Evolutionary conservation across 92 coral and sea anemone genomes (phyloP), one percentile per base, ranked within the genome.

Genomic region (Epizoanthus fatuus): DNA sequence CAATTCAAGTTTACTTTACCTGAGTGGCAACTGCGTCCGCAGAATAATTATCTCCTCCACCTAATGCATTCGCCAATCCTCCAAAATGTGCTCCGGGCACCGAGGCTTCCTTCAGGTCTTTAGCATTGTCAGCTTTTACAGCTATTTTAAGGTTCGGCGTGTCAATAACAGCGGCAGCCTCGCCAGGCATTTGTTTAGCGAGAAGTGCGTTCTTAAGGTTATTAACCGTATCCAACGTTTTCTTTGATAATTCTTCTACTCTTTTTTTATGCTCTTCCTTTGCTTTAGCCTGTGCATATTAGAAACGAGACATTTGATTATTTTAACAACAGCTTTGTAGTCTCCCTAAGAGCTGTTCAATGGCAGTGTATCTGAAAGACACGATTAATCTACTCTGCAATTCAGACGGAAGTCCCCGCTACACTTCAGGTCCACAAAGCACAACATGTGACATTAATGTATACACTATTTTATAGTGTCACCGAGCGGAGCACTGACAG

Each of bases 31-130:
- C 82, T 3, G 82, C 56, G 51, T 1, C 29, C 3, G 4, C 49
- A 11, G 82, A 29, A 0, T 3, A 4, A 54, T 59, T 59, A 12
- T 35, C 53, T 0, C 38, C 6, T 7, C 22, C 3, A 17, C 53
- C 53, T 12, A 47, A 7, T 11, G 13, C 53, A 47, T 6, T 8
- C 0, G 53, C 53, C 54, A 77, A 29, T 14, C 82, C 82, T 40
- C 58, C 82, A 13, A 77, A 77, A 16, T 12, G 17, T 77, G 70
- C 40, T 60, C 82, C 82, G 1, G 82, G 82, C 4, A 70, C 82
- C 5, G 44, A 16, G 40, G 70, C 82, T 55, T 77, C 69, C 1
- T 14, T 9, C 10, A 77, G 37, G 17, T 77, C 56, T 16, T 59
- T 55, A 44, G 82, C 17, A 58, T 4, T 42, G 35, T 77, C 82